Evolutionary conservation across 2,797 vertebrate species (phyloP).

Genomic region (Petrocephalus schoutedeni): DNA sequence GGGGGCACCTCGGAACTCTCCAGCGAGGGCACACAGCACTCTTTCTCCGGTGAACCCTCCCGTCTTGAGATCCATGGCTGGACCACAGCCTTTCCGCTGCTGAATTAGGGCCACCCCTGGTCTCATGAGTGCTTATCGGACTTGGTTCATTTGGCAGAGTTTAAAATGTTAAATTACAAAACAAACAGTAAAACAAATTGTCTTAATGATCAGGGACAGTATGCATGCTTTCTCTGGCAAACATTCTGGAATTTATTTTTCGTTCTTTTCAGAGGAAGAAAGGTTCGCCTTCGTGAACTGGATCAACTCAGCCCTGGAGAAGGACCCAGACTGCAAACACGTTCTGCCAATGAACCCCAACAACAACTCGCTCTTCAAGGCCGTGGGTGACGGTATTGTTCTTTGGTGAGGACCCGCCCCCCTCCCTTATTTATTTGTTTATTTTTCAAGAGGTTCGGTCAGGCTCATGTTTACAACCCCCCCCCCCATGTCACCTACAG

Average conservation of each 20-base stretch:
- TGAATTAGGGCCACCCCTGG: not conserved
- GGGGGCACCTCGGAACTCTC: slow-evolving; percentile 90
- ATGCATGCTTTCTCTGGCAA: not conserved
- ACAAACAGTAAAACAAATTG: not conserved
- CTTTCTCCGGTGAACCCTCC: slow-evolving; percentile 76
- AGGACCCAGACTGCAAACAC: slow-evolving; percentile 81
- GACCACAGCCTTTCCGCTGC: not conserved
- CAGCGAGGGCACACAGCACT: slow-evolving; percentile 93
- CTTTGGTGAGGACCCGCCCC: slow-evolving; percentile 77
- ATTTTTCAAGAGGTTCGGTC: not conserved
- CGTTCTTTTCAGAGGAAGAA: slow-evolving; percentile 79
- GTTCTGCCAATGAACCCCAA: slow-evolving; percentile 91
- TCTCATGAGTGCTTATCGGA: not conserved
- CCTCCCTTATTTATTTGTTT: not conserved
- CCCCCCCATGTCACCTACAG: slow-evolving; percentile 50
- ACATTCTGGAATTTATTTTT: not conserved
- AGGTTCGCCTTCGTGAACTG: slow-evolving; percentile 94
- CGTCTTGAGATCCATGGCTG: not conserved
- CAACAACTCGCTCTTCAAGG: slow-evolving; percentile 79
- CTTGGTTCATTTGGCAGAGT: not conserved
- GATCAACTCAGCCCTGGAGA: slow-evolving; percentile 94
- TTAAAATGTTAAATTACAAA: not conserved
- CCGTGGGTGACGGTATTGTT: slow-evolving; percentile 84
- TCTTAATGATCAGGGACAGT: not conserved
- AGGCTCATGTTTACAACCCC: not conserved